These are phyloP conservation scores for Drosophila prosaltans DNA, from an alignment of 1,140 invertebrate species.

Conservation along the genomic window DNA sequence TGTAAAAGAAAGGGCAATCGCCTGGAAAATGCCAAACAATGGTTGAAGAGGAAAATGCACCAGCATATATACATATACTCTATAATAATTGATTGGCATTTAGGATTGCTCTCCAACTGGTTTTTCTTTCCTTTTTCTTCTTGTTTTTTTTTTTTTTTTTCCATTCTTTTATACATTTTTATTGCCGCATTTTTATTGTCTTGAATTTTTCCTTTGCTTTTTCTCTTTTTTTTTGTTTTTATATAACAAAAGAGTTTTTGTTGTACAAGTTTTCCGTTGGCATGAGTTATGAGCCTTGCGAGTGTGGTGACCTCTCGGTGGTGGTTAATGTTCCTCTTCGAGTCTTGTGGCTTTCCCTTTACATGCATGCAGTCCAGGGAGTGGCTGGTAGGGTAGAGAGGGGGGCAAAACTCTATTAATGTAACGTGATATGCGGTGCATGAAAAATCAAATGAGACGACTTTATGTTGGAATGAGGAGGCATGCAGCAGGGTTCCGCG, in stretches of 20 bases:
- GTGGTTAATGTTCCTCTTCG: slow-evolving; percentile 28
- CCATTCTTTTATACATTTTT: slow-evolving; percentile 44
- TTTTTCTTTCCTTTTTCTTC: slow-evolving; percentile 46
- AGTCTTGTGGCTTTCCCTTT: slow-evolving; percentile 32
- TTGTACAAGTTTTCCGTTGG: slow-evolving; percentile 45
- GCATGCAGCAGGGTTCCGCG: neutral
- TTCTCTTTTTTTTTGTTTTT: slow-evolving; percentile 17
- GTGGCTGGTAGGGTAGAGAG: neutral
- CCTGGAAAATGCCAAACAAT: slow-evolving; percentile 69
- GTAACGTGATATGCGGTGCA: slow-evolving; percentile 65
- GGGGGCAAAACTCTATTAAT: slow-evolving; percentile 53
- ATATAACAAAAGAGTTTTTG: slow-evolving; percentile 58
- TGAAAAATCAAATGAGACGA: slow-evolving; percentile 56
- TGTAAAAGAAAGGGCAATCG: slow-evolving; percentile 32
- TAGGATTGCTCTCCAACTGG: slow-evolving; percentile 61
- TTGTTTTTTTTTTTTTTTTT: no score
- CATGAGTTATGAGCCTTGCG: slow-evolving; percentile 59
- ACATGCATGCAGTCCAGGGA: slow-evolving; percentile 36
- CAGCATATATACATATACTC: slow-evolving; percentile 39
- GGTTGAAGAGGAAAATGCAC: slow-evolving; percentile 15
- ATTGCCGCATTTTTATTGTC: slow-evolving; percentile 60
- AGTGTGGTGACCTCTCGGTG: slow-evolving; percentile 70
- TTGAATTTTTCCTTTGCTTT: slow-evolving; percentile 53
- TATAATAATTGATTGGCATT: slow-evolving; percentile 55
- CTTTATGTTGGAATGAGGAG: neutral